Base-by-base conservation (phyloP, 2,888 invertebrate species). In the Drosophila tanythrix region DNA sequence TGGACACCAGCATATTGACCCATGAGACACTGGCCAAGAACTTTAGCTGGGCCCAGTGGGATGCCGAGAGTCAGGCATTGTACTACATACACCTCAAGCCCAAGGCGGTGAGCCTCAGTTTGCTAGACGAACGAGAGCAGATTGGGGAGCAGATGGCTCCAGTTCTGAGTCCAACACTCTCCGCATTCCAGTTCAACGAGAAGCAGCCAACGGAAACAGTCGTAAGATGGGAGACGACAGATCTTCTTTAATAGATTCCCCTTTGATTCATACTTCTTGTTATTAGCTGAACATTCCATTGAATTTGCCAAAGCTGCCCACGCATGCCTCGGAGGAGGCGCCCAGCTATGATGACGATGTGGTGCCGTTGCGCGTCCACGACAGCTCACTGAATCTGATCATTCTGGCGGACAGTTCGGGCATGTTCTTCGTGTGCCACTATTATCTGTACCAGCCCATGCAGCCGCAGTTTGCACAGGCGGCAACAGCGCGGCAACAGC, bases 11-110 rank as follows among this genome's bases (percentile, higher is more conserved):
- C 21, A 93, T 94, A 21, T 88, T 95, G 0, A 94, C 94, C 31
- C 94, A 94, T 4, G 95, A 95, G 83, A 94, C 93, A 10, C 93
- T 95, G 76, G 96, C 96, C 2, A 95, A 95, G 89, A 95, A 95
- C 51, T 97, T 97, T 89, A 95, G 96, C 43, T 98, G 97, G 97
- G 97, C 97, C 0, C 97, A 97, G 86, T 97, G 97, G 97, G 97
- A 97, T 91, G 95, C 96, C 70, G 92, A 92, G 51, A 86, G 91
- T 6, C 95, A 97, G 94, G 96, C 96, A 15, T 93, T 98, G 0
- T 97, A 97, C 92, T 97, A 97, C 92, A 97, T 97, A 82, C 97
- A 97, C 92, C 95, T 96, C 85, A 95, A 96, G 60, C 95, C 95
- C 86, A 95, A 96, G 31, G 94, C 95, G 4, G 95, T 95, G 79